phyloP scores from a whole-genome alignment of 2,888 invertebrate species.

The Monoplex corrugatus region DNA sequence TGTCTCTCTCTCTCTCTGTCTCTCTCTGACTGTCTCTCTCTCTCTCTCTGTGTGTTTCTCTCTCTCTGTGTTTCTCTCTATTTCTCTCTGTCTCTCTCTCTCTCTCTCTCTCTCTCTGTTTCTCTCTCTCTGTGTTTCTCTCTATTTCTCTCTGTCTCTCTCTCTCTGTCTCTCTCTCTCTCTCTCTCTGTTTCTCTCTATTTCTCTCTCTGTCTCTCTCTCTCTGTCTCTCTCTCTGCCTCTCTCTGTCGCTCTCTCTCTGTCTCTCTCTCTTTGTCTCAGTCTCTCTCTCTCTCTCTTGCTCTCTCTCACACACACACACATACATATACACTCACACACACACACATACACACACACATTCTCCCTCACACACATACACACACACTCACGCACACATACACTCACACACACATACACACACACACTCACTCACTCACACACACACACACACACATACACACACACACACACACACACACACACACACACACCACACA shows the following conservation, averaged over 20 bases:
- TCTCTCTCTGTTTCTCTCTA: no score
- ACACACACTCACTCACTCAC: background rate
- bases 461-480: constrained; percentile 26
- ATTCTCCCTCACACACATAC: background rate
- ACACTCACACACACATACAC: background rate
- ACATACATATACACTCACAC: no score
- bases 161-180: background rate
- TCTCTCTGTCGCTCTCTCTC: background rate
- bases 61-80: background rate
- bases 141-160: background rate
- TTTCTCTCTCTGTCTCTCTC: no score
- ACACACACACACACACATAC: background rate
- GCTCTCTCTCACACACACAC: no score
- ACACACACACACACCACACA: constrained; percentile 19
- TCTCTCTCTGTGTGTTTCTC: background rate
- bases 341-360: background rate
- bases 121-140: background rate
- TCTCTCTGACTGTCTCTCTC: constrained; percentile 2
- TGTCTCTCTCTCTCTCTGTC: background rate
- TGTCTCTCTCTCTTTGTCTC: background rate
- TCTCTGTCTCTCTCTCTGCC: background rate
- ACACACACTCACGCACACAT: background rate
- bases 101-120: constrained; percentile 18
- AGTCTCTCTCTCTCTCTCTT: background rate
- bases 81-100: constrained; percentile 2